Evolutionary conservation across 2,113 vertebrate genomes (phyloP), one percentile per base, ranked within the genome.

Genomic region (Megalops atlanticus): DNA sequence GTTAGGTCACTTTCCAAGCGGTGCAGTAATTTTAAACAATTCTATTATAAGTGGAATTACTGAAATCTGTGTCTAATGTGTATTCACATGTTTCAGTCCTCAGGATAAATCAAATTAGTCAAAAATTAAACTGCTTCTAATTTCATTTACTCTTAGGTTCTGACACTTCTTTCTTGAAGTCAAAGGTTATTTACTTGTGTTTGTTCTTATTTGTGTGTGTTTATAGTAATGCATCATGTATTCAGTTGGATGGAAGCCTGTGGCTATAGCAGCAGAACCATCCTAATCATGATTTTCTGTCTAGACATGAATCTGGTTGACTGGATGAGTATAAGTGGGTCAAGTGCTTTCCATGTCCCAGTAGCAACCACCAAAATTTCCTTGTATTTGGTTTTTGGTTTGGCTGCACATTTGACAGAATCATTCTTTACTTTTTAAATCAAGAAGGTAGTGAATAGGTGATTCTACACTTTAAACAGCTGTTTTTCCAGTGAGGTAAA

Each of bases 301-400:
- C 31, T 1, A 45, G 43, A 10, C 43, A 45, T 45, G 7, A 14
- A 10, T 45, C 43, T 45, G 43, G 14, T 45, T 64, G 58, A 64
- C 24, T 64, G 58, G 58, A 64, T 27, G 58, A 64, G 4, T 64
- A 5, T 31, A 31, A 27, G n/a, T 64, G 58, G 43, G 58, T 31
- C 58, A 64, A 64, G 31, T 64, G 24, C n/a, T 27, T 10, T 24
- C 58, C 24, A 8, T 24, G 21, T 64, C 58, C 58, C 58, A 4
- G 24, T 64, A 64, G 58, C 39, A 69, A 16, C 77, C 35, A 68
- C 77, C 39, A 39, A 41, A 68, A 78, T 31, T 54, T 64, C 58
- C 1, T n/a, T 10, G 31, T 64, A 27, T 64, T 27, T 2, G 24
- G n/a, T 64, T 64, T 10, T 64, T 24, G 58, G 58, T 5, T 64